Evolutionary conservation across 2,888 invertebrate genomes (phyloP), one percentile per base, ranked within the genome.

Genomic region (Poecilus cupreus): DNA sequence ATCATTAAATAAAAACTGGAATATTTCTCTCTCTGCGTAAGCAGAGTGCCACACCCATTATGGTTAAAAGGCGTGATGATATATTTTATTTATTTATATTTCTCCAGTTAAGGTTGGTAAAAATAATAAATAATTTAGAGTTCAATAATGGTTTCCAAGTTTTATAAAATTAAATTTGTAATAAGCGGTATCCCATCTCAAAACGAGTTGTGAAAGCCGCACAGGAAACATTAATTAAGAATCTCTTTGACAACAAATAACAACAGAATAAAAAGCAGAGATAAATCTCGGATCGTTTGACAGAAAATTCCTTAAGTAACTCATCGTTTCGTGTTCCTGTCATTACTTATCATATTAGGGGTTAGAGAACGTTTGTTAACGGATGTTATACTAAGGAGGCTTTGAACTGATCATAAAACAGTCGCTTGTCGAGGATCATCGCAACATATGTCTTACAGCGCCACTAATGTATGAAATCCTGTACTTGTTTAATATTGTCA

Each of bases 391-490:
- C 51, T 75, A 20, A 49, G 75, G n/a, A 49, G 49, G 43, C 78
- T 78, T 78, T 78, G 78, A 78, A 78, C 78, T 64, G 46, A 22
- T 64, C 78, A 78, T 78, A 78, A 78, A 78, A 78, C 46, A 13
- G 64, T 16, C 64, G 46, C 75, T 24, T 75, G 49, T 75, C 49
- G 75, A 16, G 49, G 75, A 49, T 75, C 78, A 24, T 60, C 22
- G 77, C 57, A 64, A 78, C 78, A 78, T 20, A 64, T 78, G 64
- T 77, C 72, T 18, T 32, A 32, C 32, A 32, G 8, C 32, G 32
- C 32, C n/a, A 39, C 43, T 43, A 43, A 43, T 43, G 43, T 51
- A 18, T 13, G 18, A 51, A 51, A 51, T 51, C 64, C 60, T 68
- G 64, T 37, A 68, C 37, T 68, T 39, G 64, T 68, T 18, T 68